phyloP scores from a whole-genome alignment of 2,797 vertebrate genomes.

The Notoglanidium macrostoma region DNA sequence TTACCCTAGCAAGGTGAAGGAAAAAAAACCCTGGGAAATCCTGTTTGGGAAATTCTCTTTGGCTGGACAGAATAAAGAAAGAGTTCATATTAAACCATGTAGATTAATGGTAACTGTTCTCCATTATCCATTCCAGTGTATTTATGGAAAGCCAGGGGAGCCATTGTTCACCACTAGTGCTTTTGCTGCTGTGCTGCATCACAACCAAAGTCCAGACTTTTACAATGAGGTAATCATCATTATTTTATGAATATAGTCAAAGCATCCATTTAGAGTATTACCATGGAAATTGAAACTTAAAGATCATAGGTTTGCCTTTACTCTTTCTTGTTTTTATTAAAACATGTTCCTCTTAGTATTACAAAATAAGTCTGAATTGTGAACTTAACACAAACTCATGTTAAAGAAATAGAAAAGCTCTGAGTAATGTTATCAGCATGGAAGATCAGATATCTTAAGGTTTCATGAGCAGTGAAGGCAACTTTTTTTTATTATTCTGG shows the following conservation, averaged over 20 bases:
- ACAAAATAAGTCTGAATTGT: conserved; percentile 1
- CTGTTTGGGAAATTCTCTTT: neutral
- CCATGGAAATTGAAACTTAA: neutral
- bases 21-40: neutral
- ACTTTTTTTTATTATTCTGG: conserved; percentile 19
- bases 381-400: neutral
- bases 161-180: conserved; percentile 80
- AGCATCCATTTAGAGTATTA: neutral
- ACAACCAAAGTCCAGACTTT: conserved; percentile 96
- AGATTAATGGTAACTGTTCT: neutral
- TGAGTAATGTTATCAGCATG: neutral
- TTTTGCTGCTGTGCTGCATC: conserved; percentile 88
- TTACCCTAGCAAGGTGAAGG: neutral
- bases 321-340: conserved; percentile 13
- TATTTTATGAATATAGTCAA: neutral
- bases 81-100: neutral
- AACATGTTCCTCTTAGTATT: conserved; percentile 14
- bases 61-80: neutral
- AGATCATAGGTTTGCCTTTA: neutral
- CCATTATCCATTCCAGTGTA: conserved; percentile 80
- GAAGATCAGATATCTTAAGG: neutral
- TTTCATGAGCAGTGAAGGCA: neutral
- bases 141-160: conserved; percentile 91
- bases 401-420: neutral
- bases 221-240: conserved; percentile 89